These are phyloP conservation scores for Epicauta chinensis DNA, from an alignment of 1,140 invertebrate species.

Conservation along the genomic window DNA sequence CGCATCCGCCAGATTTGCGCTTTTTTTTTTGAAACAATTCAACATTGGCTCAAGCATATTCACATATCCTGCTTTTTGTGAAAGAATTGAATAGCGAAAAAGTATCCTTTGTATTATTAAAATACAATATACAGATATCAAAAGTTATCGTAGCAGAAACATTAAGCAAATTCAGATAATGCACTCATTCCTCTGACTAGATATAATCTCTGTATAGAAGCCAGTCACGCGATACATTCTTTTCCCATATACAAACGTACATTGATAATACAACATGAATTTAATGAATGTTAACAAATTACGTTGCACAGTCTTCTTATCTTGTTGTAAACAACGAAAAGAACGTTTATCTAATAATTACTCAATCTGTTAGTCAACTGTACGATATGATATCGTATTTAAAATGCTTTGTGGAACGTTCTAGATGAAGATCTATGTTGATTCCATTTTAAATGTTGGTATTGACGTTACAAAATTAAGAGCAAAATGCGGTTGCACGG, in stretches of 20 bases:
- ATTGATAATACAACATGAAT: slow-evolving; percentile 1
- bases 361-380: no score
- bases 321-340: no score
- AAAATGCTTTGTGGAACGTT: no score
- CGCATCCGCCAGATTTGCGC: background rate
- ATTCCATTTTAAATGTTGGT: background rate
- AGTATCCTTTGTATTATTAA: background rate
- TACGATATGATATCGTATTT: no score
- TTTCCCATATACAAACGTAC: background rate
- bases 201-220: slow-evolving; percentile 2
- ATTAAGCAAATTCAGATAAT: background rate
- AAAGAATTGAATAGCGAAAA: background rate
- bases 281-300: background rate
- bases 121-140: background rate
- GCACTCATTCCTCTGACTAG: slow-evolving; percentile 1
- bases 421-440: background rate
- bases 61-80: no score
- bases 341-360: no score
- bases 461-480: no score
- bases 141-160: background rate
- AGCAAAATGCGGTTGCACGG: no score
- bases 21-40: background rate
- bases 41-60: background rate
- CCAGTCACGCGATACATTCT: slow-evolving; percentile 5
- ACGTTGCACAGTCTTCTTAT: background rate